These are phyloP conservation scores for Blastomussa wellsi DNA, from an alignment of 92 coral and sea anemone genomes.

Conservation along the genomic window DNA sequence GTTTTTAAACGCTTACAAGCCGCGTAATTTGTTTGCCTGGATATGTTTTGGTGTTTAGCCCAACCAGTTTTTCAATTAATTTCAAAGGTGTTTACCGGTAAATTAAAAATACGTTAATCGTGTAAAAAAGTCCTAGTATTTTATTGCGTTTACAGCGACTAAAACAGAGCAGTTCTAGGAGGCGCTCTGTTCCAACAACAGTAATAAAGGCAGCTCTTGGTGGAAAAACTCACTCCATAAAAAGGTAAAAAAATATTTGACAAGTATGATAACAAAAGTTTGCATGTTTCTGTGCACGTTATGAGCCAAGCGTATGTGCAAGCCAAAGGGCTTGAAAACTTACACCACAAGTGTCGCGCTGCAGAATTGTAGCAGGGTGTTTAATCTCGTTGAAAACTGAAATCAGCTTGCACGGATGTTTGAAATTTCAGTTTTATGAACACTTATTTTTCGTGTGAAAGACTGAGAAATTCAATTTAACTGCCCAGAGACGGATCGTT, in stretches of 20 bases:
- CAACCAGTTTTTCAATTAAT: no score
- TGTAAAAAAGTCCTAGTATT: neutral
- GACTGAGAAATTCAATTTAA: neutral
- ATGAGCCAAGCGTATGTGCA: neutral
- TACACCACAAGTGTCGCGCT: neutral
- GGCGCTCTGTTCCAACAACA: constrained; percentile 93
- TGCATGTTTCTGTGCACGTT: neutral
- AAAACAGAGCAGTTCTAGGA: constrained; percentile 56
- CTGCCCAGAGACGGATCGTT: no score
- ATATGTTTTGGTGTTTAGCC: no score
- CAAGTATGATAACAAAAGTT: neutral
- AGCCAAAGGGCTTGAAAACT: neutral
- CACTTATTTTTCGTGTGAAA: neutral
- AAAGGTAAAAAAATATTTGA: constrained; percentile 53
- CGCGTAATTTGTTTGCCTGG: no score
- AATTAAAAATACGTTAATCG: no score
- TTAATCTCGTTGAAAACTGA: neutral
- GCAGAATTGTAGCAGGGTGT: neutral
- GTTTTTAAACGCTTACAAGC: no score
- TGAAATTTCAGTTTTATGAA: neutral
- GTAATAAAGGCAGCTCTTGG: constrained; percentile 87
- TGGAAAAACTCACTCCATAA: constrained; percentile 59
- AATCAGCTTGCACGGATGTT: neutral
- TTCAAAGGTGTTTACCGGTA: no score
- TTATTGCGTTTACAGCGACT: constrained; percentile 29